These are phyloP conservation scores for Gymnogyps californianus DNA, from an alignment of 2,113 vertebrate species.

Conservation along the genomic window DNA sequence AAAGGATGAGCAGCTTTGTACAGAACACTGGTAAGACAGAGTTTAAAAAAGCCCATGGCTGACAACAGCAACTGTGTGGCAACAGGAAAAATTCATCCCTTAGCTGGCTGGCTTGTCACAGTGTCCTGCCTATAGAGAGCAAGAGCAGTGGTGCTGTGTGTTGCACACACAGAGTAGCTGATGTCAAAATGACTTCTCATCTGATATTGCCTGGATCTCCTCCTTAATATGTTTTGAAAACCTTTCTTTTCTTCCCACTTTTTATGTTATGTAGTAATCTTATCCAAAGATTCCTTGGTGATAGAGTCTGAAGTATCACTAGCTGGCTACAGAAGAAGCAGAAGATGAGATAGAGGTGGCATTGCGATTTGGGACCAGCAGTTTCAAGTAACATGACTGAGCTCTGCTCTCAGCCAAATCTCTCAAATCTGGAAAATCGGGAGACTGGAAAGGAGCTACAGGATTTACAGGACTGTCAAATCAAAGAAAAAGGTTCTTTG, in stretches of 20 bases:
- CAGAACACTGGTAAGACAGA: not conserved
- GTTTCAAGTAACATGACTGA: not conserved
- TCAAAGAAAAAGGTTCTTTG: accelerated
- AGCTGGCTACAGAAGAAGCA: not conserved
- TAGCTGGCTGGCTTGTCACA: not conserved
- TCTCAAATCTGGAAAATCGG: not conserved
- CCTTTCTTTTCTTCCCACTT: not conserved
- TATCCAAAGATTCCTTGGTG: not conserved
- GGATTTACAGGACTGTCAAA: not conserved
- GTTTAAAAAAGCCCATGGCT: not conserved
- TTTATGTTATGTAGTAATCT: not conserved
- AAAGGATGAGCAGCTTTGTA: not conserved
- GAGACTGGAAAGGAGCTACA: not conserved
- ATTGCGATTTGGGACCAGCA: not conserved
- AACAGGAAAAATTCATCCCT: not conserved
- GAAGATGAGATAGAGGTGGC: not conserved
- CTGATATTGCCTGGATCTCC: not conserved
- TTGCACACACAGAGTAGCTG: not conserved
- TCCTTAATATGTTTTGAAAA: not conserved
- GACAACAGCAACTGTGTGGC: not conserved
- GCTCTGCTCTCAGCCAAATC: not conserved
- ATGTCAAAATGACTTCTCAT: not conserved
- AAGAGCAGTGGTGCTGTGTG: not conserved
- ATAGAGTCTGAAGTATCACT: not conserved
- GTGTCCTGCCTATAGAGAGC: not conserved